Percentiles rank a stretch among this genome's conserved stretches.
phyloP scores from a whole-genome alignment of 1,140 invertebrate genomes.

The Heliconius nattereri region DNA sequence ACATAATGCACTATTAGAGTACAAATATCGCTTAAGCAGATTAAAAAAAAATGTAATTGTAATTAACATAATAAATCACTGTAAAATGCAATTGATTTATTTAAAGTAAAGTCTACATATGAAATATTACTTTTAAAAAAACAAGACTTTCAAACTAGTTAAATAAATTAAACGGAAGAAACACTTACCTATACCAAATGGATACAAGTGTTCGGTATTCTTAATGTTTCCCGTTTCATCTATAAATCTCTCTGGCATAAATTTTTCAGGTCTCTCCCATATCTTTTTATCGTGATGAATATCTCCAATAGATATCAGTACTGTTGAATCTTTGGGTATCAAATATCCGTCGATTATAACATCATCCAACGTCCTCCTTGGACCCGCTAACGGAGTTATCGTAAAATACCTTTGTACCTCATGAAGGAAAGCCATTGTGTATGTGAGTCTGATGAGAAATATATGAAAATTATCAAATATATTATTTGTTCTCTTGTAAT shows the following conservation, averaged over 20 bases:
- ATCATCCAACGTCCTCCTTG: constrained; percentile 83
- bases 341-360: constrained; percentile 84
- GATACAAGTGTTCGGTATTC: constrained; percentile 82
- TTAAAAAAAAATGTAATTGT: no score
- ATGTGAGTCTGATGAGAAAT: constrained; percentile 48
- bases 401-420: constrained; percentile 85
- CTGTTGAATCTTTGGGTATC: constrained; percentile 85
- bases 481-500: no score
- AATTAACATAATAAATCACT: no score
- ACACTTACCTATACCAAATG: constrained; percentile 86
- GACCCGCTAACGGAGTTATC: constrained; percentile 85
- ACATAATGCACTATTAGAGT: no score
- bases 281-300: constrained; percentile 83
- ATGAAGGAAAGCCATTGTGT: constrained; percentile 84
- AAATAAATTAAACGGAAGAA: background rate
- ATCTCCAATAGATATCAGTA: constrained; percentile 85
- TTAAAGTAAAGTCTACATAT: no score
- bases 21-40: no score
- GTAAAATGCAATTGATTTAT: no score
- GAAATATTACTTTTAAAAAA: no score
- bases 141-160: no score
- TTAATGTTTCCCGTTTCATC: constrained; percentile 74
- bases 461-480: no score
- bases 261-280: constrained; percentile 86
- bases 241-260: constrained; percentile 86